A percentile compares a stretch with the other conserved stretches of the same genome.
Evolutionary conservation across 2,797 vertebrate species (phyloP).

Genomic region (Bradypodion pumilum): DNA sequence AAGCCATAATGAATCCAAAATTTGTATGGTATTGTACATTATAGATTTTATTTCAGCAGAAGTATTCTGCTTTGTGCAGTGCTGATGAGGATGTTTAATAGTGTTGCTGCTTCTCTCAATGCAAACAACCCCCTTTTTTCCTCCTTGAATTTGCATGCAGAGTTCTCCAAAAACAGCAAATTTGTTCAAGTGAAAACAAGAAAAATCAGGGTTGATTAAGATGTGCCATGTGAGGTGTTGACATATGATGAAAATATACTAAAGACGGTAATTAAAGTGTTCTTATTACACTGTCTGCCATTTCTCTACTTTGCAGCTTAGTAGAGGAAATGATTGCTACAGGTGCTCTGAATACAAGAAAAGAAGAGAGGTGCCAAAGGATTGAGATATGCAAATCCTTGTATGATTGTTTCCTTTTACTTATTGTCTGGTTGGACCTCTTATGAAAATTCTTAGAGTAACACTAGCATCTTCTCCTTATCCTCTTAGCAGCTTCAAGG

Average conservation of each 20-base stretch:
- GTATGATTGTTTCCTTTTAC: constrained; percentile 7
- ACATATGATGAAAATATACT: constrained; percentile 32
- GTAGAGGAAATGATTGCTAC: constrained; percentile 47
- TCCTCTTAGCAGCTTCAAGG: constrained; percentile 19
- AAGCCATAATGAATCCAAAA: constrained; percentile 25
- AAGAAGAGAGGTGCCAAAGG: constrained; percentile 36
- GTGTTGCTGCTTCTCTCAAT: constrained; percentile 9
- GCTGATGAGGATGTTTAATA: constrained; percentile 19
- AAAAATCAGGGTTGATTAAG: constrained; percentile 52
- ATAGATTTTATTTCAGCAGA: constrained; percentile 9
- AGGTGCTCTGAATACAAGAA: constrained; percentile 52
- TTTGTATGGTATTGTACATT: not conserved
- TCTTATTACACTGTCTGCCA: constrained; percentile 57
- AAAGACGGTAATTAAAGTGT: constrained; percentile 47
- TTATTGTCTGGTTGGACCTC: constrained; percentile 19
- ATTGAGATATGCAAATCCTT: constrained; percentile 53
- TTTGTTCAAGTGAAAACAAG: constrained; percentile 56
- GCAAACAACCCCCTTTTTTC: not conserved
- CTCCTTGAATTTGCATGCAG: constrained; percentile 37
- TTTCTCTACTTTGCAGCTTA: constrained; percentile 46
- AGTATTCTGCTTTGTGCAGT: constrained; percentile 1
- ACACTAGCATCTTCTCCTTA: constrained; percentile 1
- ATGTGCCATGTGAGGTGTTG: constrained; percentile 40
- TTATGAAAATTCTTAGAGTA: not conserved
- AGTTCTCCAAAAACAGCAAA: constrained; percentile 50